phyloP scores from a whole-genome alignment of 2,888 invertebrate genomes.

The Drosophila austrosaltans region DNA sequence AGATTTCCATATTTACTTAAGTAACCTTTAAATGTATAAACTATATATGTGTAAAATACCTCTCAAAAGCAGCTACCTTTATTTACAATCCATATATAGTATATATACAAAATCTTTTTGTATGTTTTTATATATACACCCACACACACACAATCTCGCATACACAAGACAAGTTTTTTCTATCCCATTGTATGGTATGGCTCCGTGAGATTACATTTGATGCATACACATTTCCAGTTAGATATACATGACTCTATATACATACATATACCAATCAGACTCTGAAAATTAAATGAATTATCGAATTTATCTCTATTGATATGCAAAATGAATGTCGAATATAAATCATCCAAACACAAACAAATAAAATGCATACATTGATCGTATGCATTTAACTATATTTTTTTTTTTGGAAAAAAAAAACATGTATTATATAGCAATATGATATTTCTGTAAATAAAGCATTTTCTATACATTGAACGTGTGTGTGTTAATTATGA shows the following conservation, averaged over 20 bases:
- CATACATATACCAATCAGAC: background rate
- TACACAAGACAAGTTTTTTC: background rate
- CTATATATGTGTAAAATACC: slow-evolving; percentile 41
- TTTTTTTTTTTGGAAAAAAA: background rate
- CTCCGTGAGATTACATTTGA: background rate
- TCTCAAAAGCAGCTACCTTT: slow-evolving; percentile 33
- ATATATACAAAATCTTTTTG: slow-evolving; percentile 7
- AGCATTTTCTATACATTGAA: slow-evolving; percentile 37
- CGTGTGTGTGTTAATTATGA: too few relatives aligned
- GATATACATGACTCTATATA: background rate
- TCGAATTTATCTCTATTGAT: slow-evolving; percentile 37
- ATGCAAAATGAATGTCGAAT: slow-evolving; percentile 23
- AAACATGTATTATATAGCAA: slow-evolving; percentile 21
- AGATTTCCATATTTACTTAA: slow-evolving; percentile 35
- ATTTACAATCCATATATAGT: slow-evolving; percentile 17
- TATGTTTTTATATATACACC: background rate
- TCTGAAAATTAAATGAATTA: slow-evolving; percentile 40
- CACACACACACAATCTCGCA: background rate
- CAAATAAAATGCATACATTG: too few relatives aligned
- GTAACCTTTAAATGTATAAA: slow-evolving; percentile 23
- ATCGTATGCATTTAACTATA: background rate
- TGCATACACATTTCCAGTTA: background rate
- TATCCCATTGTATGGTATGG: background rate
- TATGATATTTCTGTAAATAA: slow-evolving; percentile 45
- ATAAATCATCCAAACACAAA: background rate